Evolutionary conservation across 2,113 vertebrate species (phyloP).

Genomic region (Theropithecus gelada): DNA sequence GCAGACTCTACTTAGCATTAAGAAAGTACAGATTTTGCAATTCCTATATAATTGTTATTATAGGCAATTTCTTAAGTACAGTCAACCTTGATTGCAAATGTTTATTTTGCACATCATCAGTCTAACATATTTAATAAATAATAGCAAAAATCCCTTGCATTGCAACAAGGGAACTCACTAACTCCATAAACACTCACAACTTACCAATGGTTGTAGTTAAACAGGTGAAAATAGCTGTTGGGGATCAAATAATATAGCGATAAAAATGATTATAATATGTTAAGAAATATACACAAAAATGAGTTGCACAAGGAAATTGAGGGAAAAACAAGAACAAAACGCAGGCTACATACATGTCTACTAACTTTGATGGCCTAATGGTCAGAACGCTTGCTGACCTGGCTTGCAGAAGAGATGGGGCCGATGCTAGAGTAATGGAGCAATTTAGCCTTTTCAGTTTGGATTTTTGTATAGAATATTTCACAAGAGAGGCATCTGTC

Average conservation of each 20-base stretch:
- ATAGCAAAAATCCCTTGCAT: background rate
- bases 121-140: background rate
- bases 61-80: background rate
- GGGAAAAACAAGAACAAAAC: background rate
- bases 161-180: background rate
- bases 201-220: background rate
- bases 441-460: background rate
- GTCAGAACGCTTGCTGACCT: background rate
- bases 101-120: background rate
- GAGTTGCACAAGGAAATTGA: background rate
- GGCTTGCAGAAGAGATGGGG: background rate
- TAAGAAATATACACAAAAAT: constrained; percentile 1
- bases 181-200: background rate
- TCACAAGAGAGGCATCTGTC: background rate
- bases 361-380: background rate
- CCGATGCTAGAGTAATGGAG: background rate
- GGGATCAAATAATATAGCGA: background rate
- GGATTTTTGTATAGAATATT: background rate
- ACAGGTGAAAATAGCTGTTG: background rate
- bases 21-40: background rate
- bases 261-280: background rate
- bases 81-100: constrained; percentile 10
- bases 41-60: background rate
- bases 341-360: background rate
- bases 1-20: background rate